A percentile compares a stretch with the other conserved stretches of the same genome.
These are phyloP conservation scores for Hephaestus fuliginosus DNA, from an alignment of 2,797 vertebrate species.

Conservation along the genomic window DNA sequence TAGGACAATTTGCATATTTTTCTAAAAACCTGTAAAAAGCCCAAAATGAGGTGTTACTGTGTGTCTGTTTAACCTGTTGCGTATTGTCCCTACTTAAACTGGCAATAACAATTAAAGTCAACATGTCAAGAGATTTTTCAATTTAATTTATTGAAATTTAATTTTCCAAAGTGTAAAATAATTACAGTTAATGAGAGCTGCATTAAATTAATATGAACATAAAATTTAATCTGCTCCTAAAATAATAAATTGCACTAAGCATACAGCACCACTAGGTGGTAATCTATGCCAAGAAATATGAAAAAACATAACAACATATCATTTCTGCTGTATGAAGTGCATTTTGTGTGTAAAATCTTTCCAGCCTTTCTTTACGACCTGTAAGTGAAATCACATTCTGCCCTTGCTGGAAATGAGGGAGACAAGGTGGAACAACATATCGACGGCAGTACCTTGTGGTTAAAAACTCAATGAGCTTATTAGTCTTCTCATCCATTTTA, in stretches of 20 bases:
- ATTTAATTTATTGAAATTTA: neutral
- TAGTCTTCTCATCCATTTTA: constrained; percentile 92
- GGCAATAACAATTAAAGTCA: neutral
- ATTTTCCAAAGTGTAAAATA: neutral
- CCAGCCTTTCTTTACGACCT: neutral
- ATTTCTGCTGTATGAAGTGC: neutral
- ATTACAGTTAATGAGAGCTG: neutral
- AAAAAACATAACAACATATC: neutral
- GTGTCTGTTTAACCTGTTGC: neutral
- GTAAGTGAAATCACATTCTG: neutral
- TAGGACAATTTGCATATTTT: neutral
- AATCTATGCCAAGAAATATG: constrained; percentile 41
- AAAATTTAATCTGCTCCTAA: neutral
- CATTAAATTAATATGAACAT: neutral
- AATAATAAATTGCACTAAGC: constrained; percentile 33
- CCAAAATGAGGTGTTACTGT: neutral
- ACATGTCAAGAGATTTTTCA: neutral
- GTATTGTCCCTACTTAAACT: neutral
- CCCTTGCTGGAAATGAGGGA: neutral
- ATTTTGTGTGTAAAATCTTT: neutral
- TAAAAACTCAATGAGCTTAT: constrained; percentile 97
- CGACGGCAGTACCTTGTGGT: constrained; percentile 88
- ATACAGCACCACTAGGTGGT: constrained; percentile 73
- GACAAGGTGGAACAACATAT: neutral
- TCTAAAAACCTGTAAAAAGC: neutral